Conservation (phyloP, 2,113 vertebrate genomes). For the Corythornis madagascariensis region DNA sequence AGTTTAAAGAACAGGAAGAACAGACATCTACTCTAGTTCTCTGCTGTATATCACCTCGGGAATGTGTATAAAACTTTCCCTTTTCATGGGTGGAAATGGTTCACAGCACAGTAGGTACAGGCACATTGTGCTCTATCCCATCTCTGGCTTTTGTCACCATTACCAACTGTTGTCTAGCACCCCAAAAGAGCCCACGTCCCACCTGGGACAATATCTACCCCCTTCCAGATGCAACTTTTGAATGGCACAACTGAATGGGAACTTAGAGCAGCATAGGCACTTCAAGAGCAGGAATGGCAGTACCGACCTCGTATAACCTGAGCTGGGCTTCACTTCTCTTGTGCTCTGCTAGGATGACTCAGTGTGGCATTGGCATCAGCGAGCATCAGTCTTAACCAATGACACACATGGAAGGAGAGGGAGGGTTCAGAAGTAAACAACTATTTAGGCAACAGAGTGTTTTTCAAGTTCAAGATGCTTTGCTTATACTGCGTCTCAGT, state of each 20-base stretch:
- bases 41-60: not conserved
- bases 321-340: not conserved
- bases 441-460: not conserved
- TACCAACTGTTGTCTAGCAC: not conserved
- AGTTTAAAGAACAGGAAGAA: not conserved
- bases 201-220: not conserved
- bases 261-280: not conserved
- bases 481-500: not conserved
- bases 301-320: not conserved
- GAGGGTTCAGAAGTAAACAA: conserved; percentile 59
- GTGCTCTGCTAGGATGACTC: conserved; percentile 17
- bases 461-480: conserved; percentile 41
- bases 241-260: not conserved
- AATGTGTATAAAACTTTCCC: not conserved
- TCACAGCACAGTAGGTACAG: not conserved
- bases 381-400: not conserved
- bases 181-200: not conserved
- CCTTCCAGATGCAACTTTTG: not conserved
- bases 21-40: not conserved
- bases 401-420: not conserved
- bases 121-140: not conserved
- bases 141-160: not conserved
- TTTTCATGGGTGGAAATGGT: not conserved
- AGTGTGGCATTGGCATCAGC: not conserved
- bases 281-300: not conserved